Base-by-base conservation (phyloP, 2,888 invertebrate species). In the Megalurothrips usitatus region DNA sequence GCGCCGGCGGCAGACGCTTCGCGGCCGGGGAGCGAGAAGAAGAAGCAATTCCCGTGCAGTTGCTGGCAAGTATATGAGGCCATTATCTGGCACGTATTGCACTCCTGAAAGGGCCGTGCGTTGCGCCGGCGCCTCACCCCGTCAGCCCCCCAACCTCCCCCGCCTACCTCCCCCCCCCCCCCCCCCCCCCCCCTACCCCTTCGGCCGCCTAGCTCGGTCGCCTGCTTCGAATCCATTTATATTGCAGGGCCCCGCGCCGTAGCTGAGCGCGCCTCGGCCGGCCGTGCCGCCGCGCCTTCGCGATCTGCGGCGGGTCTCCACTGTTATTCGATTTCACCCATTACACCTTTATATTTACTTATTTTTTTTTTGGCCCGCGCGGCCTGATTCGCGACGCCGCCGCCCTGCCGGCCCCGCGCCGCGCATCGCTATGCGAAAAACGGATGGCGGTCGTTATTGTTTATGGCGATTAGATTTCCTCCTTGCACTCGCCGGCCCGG, bases 221-320 rank as follows among this genome's bases (percentile, higher is more conserved):
- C 68, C 68, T n/a, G n/a, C n/a, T 75, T 75, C 68, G 68, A 75
- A 75, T 75, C 68, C 68, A 75, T 75, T 75, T 75, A 75, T 75
- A 75, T 75, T 75, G 68, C 68, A 75, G 26, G 68, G 26, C 68
- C 12, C 68, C 23, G 23, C 68, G 68, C 68, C 68, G n/a, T 12
- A 26, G 68, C 68, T 12, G 23, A 10, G 58, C 23, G 68, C n/a
- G 58, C 58, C 58, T n/a, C 26, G 23, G 23, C 68, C 10, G 11
- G 68, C 68, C 58, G 19, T n/a, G 58, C 58, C 58, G 19, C 26
- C 23, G 68, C 68, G 68, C 23, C 68, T n/a, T 23, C 68, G 68
- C 68, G 68, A 75, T 75, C 68, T 75, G 68, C 68, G 68, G 68
- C 68, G 68, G 58, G 68, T 75, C 68, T 75, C 68, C 68, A 75